phyloP scores from a whole-genome alignment of 2,888 invertebrate species.

The Coenonympha arcania region DNA sequence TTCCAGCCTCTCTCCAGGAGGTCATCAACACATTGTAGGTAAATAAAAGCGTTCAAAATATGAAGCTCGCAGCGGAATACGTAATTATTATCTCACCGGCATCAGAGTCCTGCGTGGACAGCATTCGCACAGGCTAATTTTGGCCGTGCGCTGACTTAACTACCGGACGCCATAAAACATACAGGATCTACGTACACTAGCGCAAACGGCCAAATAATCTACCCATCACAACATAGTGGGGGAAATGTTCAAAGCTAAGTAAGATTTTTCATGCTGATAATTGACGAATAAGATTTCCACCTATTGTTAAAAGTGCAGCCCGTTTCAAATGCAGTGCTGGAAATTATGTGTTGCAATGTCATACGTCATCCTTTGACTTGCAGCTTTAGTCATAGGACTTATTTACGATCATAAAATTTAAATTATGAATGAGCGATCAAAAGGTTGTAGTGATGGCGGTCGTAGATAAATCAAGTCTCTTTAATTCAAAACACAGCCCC shows the following conservation, averaged over 20 bases:
- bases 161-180: conserved; percentile 57
- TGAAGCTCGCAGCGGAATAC: conserved; percentile 21
- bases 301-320: too few relatives aligned
- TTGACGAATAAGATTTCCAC: too few relatives aligned
- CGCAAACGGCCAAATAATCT: conserved; percentile 8
- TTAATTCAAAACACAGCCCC: too few relatives aligned
- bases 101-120: conserved; percentile 39
- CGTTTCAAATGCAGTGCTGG: too few relatives aligned
- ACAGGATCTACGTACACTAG: conserved; percentile 36
- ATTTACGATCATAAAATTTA: too few relatives aligned
- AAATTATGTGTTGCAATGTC: too few relatives aligned
- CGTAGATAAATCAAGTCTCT: too few relatives aligned
- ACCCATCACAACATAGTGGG: conserved; percentile 11
- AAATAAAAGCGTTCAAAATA: conserved; percentile 9
- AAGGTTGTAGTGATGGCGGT: too few relatives aligned
- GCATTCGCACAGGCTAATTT: conserved; percentile 67
- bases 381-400: too few relatives aligned
- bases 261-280: neutral
- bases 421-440: too few relatives aligned
- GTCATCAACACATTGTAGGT: neutral
- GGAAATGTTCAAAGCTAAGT: neutral
- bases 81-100: conserved; percentile 30
- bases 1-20: too few relatives aligned
- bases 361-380: too few relatives aligned
- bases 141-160: conserved; percentile 60